These are phyloP conservation scores for Nemapogon koenigi DNA, from an alignment of 2,888 invertebrate species.

Conservation along the genomic window DNA sequence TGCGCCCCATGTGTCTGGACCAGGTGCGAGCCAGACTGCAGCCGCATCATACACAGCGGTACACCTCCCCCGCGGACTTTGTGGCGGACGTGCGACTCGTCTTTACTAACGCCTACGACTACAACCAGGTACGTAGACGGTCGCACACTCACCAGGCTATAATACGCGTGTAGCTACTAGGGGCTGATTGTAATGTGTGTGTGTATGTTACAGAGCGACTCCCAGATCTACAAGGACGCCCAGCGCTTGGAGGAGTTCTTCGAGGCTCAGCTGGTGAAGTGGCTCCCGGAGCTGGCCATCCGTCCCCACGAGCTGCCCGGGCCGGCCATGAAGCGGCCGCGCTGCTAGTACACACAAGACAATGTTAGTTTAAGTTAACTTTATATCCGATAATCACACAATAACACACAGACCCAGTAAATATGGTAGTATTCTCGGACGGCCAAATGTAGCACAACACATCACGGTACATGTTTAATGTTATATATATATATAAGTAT, in stretches of 20 bases:
- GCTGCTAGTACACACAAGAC: too few species aligned
- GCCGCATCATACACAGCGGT: slow-evolving; percentile 74
- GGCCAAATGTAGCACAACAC: too few species aligned
- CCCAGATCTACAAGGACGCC: slow-evolving; percentile 79
- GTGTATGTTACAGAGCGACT: slow-evolving; percentile 68
- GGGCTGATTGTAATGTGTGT: slow-evolving; percentile 7
- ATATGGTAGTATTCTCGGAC: too few species aligned
- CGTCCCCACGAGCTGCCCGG: slow-evolving; percentile 43
- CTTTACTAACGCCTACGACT: slow-evolving; percentile 86
- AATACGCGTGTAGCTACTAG: background rate
- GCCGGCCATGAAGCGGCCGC: slow-evolving; percentile 29
- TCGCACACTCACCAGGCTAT: background rate
- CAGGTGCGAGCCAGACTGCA: slow-evolving; percentile 82
- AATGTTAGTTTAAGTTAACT: too few species aligned
- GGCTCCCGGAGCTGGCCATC: slow-evolving; percentile 78
- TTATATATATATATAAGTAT: too few species aligned
- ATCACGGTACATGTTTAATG: too few species aligned
- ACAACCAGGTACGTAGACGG: slow-evolving; percentile 82
- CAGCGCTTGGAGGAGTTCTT: slow-evolving; percentile 86
- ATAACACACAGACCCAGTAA: too few species aligned
- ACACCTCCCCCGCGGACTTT: slow-evolving; percentile 76
- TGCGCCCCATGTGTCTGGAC: slow-evolving; percentile 84
- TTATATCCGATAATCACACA: too few species aligned
- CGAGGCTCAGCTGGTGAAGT: slow-evolving; percentile 80
- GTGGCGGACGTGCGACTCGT: slow-evolving; percentile 83